Conservation (phyloP, 1,140 invertebrate genomes). For the Oryctes rhinoceros region DNA sequence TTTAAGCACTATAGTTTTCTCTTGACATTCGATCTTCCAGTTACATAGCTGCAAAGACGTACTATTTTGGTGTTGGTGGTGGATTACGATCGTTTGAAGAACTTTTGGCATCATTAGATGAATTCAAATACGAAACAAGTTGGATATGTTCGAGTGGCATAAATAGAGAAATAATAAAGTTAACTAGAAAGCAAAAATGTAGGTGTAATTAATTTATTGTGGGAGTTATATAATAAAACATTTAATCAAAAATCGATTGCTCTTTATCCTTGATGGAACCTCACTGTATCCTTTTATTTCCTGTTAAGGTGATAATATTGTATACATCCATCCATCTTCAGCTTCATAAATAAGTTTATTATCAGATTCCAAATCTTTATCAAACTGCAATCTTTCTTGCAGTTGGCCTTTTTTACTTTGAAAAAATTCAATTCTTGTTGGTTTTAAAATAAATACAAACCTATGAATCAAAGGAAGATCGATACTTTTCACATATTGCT, state of each 20-base stretch:
- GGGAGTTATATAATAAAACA: not conserved
- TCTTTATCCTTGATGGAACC: too few relatives aligned
- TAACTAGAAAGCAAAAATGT: constrained; percentile 22
- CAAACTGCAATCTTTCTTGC: not conserved
- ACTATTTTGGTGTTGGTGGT: constrained; percentile 93
- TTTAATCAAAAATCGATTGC: constrained; percentile 13
- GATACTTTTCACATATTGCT: not conserved
- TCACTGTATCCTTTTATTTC: not conserved
- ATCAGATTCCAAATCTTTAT: not conserved
- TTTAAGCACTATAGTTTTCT: constrained; percentile 35
- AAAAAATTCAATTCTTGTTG: not conserved
- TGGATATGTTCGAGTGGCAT: constrained; percentile 70
- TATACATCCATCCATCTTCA: constrained; percentile 38
- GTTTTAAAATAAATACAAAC: not conserved
- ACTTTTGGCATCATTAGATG: constrained; percentile 64
- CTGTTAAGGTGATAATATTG: constrained; percentile 37
- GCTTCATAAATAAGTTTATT: constrained; percentile 25
- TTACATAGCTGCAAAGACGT: constrained; percentile 82
- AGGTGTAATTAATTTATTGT: not conserved
- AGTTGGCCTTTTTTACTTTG: not conserved
- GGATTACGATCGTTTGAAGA: constrained; percentile 77
- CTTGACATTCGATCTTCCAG: constrained; percentile 53
- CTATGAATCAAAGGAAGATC: not conserved
- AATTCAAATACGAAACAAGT: constrained; percentile 65
- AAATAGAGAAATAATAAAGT: constrained; percentile 67